These are phyloP conservation scores for Cyclophora albipunctata DNA, from an alignment of 2,888 invertebrate species.

Conservation along the genomic window DNA sequence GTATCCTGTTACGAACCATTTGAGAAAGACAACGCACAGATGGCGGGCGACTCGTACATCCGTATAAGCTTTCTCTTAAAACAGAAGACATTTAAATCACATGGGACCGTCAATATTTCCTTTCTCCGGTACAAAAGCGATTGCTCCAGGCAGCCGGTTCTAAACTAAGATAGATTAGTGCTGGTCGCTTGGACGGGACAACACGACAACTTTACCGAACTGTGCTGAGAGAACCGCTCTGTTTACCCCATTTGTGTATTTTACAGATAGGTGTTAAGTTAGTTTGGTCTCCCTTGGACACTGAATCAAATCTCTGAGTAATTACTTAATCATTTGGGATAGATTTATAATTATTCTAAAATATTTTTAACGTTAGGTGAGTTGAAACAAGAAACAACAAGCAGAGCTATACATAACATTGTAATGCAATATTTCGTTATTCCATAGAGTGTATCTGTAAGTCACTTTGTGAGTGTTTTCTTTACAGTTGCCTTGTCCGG, in stretches of 20 bases:
- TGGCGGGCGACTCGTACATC: slow-evolving; percentile 42
- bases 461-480: no score
- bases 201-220: slow-evolving; percentile 37
- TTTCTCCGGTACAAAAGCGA: slow-evolving; percentile 57
- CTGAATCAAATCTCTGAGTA: no score
- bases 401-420: no score
- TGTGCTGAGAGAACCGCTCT: slow-evolving; percentile 33
- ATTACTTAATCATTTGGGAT: no score
- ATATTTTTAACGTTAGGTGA: no score
- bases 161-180: slow-evolving; percentile 64
- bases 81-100: slow-evolving; percentile 69
- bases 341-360: no score
- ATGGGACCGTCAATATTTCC: slow-evolving; percentile 67
- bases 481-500: slow-evolving; percentile 29
- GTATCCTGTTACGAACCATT: slow-evolving; percentile 65
- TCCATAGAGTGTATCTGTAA: no score
- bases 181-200: slow-evolving; percentile 38
- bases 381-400: no score
- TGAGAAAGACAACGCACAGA: slow-evolving; percentile 67
- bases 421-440: no score
- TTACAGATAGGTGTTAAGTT: slow-evolving; percentile 2
- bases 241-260: slow-evolving; percentile 28
- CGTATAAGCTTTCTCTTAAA: slow-evolving; percentile 72
- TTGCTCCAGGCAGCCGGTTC: slow-evolving; percentile 45
- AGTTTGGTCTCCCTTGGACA: background rate